phyloP scores from a whole-genome alignment of 2,797 vertebrate genomes.

The Tolypeutes matacus region DNA sequence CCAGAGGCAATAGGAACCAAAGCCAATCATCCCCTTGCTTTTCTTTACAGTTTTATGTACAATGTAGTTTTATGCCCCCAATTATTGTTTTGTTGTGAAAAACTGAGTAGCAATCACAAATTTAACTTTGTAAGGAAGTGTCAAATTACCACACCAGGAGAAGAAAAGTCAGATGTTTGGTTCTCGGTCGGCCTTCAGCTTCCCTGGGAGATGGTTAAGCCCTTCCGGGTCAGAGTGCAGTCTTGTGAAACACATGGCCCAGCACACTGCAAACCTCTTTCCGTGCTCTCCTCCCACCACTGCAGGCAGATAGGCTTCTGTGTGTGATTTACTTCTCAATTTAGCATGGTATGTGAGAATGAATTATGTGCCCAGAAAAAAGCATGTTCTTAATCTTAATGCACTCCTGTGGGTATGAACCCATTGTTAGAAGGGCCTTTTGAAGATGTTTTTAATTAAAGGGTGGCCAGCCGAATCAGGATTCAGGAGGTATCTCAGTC shows the following conservation, averaged over 20 bases:
- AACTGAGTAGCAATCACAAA: background rate
- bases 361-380: too few species aligned
- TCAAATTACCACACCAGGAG: background rate
- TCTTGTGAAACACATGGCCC: background rate
- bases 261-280: background rate
- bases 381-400: too few species aligned
- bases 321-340: too few species aligned
- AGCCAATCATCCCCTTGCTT: background rate
- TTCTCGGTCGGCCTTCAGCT: background rate
- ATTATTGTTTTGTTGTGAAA: background rate
- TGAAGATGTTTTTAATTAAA: too few species aligned
- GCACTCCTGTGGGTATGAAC: too few species aligned
- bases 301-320: too few species aligned
- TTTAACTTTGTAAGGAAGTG: background rate
- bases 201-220: background rate
- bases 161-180: background rate
- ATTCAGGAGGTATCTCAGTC: too few species aligned
- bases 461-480: too few species aligned
- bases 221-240: background rate
- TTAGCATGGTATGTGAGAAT: too few species aligned
- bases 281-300: too few species aligned
- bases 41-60: background rate
- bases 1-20: background rate
- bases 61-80: background rate
- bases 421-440: too few species aligned